Conservation (phyloP, 1,140 invertebrate species). For the Latrodectus geometricus region DNA sequence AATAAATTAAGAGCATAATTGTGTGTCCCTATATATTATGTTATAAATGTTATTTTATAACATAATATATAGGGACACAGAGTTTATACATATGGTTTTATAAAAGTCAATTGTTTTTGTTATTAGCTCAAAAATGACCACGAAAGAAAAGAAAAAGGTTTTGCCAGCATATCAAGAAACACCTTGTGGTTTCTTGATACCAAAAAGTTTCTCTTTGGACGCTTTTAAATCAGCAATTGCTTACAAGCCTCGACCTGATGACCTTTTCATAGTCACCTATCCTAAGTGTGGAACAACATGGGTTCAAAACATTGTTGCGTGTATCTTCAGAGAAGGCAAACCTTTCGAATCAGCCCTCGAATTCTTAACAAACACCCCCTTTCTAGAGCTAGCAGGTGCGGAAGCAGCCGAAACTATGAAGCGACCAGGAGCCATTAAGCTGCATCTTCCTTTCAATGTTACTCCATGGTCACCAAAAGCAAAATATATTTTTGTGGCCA, state of each 20-base stretch:
- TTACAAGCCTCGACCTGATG: conserved; percentile 31
- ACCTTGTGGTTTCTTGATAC: not conserved
- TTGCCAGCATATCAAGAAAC: too few relatives aligned
- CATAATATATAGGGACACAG: too few relatives aligned
- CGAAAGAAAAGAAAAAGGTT: too few relatives aligned
- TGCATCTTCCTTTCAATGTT: conserved; percentile 56
- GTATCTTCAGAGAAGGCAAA: conserved; percentile 15
- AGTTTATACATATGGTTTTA: too few relatives aligned
- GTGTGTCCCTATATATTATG: too few relatives aligned
- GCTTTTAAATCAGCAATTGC: not conserved
- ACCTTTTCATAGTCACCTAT: conserved; percentile 59
- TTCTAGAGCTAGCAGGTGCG: conserved; percentile 44
- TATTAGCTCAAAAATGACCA: too few relatives aligned
- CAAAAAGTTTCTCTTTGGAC: not conserved
- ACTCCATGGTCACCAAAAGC: conserved; percentile 69
- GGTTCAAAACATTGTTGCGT: conserved; percentile 46
- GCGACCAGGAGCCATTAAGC: conserved; percentile 58
- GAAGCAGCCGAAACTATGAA: conserved; percentile 46
- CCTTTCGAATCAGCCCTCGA: not conserved
- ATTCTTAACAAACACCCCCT: not conserved
- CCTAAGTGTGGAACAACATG: conserved; percentile 59
- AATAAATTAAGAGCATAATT: too few relatives aligned
- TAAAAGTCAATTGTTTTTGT: too few relatives aligned
- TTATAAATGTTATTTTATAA: too few relatives aligned
- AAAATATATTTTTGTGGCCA: conserved; percentile 80